Percentiles rank a stretch among this genome's conserved stretches.
phyloP scores from a whole-genome alignment of 2,888 invertebrate species.

The Pantelozetes paolii region DNA sequence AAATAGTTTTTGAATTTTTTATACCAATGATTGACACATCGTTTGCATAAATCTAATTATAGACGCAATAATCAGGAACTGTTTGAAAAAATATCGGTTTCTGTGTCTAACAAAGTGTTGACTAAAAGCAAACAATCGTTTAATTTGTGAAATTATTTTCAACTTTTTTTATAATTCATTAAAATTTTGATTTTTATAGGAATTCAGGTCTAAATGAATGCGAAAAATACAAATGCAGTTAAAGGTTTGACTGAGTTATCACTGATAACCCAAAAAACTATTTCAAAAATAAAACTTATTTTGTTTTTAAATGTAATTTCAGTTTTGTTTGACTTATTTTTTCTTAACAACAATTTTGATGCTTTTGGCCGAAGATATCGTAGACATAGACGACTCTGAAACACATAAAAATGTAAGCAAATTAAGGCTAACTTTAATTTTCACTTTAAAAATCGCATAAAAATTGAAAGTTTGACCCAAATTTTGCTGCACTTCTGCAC shows the following conservation, averaged over 20 bases:
- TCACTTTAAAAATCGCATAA: background rate
- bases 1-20: no score
- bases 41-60: no score
- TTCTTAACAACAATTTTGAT: background rate
- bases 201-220: conserved; percentile 30
- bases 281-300: background rate
- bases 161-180: background rate
- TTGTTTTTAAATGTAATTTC: conserved; percentile 1
- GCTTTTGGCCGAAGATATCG: conserved; percentile 20
- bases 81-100: no score
- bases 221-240: conserved; percentile 2
- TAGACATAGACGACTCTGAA: background rate
- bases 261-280: conserved; percentile 1
- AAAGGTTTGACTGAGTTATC: conserved; percentile 32
- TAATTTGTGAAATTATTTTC: no score
- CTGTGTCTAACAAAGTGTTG: no score
- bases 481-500: background rate
- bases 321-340: conserved; percentile 20
- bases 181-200: background rate
- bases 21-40: no score
- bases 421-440: conserved; percentile 17
- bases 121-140: no score
- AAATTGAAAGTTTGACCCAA: conserved; percentile 16
- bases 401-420: no score
- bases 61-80: no score